Evolutionary conservation across 1,140 invertebrate species (phyloP).

Genomic region (Trypoxylus dichotomus): DNA sequence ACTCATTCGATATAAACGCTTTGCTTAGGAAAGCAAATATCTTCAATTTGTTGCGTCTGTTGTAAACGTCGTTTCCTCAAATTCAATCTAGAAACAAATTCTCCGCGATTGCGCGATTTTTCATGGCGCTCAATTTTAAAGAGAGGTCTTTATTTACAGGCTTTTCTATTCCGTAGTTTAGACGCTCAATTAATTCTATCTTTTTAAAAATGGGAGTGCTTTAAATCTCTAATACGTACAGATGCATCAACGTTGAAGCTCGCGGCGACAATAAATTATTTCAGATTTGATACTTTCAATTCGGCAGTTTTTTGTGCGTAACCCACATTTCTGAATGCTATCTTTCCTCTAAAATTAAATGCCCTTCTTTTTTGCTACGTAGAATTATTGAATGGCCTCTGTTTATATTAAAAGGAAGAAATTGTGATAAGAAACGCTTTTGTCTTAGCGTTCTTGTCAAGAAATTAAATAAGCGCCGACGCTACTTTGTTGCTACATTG

Average conservation of each 20-base stretch:
- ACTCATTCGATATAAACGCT: not conserved
- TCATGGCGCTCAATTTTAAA: not conserved
- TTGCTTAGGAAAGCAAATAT: not conserved
- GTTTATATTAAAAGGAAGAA: not conserved
- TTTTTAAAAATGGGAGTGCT: not conserved
- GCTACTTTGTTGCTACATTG: not conserved
- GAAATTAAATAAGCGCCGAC: not conserved
- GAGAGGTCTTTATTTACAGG: not conserved
- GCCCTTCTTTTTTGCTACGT: not conserved
- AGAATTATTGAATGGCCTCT: not conserved
- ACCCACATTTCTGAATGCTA: not conserved
- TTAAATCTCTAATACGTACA: not conserved
- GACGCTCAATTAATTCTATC: slow-evolving; percentile 7
- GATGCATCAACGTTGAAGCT: not conserved
- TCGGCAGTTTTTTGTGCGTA: not conserved
- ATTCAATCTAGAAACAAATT: slow-evolving; percentile 21
- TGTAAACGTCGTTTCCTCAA: not conserved
- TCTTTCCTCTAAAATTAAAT: not conserved
- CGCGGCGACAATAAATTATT: not conserved
- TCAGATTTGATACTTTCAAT: not conserved
- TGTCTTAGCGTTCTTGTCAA: not conserved
- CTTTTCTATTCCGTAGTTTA: not conserved
- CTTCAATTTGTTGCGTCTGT: slow-evolving; percentile 5
- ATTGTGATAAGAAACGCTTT: not conserved
- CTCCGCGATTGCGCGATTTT: not conserved